phyloP scores from a whole-genome alignment of 2,797 vertebrate species.

The Squalus acanthias region DNA sequence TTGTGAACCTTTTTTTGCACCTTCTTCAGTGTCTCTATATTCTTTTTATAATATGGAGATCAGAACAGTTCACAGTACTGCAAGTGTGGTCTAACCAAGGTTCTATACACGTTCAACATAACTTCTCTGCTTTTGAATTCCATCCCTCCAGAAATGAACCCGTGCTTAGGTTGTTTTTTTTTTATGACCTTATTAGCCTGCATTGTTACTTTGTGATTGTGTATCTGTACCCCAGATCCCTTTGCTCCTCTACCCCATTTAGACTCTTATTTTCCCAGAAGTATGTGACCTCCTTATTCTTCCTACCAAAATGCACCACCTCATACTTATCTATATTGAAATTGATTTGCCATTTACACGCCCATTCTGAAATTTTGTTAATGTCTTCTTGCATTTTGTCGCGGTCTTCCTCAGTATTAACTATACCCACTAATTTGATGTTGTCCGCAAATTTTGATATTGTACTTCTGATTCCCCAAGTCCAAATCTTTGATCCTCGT shows the following conservation, averaged over 20 bases:
- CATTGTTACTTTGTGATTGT: background rate
- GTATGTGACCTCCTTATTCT: background rate
- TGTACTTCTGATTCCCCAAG: background rate
- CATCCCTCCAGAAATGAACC: background rate
- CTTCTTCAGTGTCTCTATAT: background rate
- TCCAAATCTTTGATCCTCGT: background rate
- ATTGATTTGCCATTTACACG: background rate
- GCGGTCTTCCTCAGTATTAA: too few species aligned
- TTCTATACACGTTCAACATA: too few species aligned
- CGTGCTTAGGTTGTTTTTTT: background rate
- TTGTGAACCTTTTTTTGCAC: background rate
- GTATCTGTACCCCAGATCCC: too few species aligned
- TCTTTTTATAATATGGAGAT: background rate
- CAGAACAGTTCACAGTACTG: too few species aligned
- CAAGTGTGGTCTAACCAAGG: too few species aligned
- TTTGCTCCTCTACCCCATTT: background rate
- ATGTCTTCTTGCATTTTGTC: background rate
- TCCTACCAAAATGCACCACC: background rate
- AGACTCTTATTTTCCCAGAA: background rate
- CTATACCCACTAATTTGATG: background rate
- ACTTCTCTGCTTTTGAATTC: background rate
- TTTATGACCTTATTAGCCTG: background rate
- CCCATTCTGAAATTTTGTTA: too few species aligned
- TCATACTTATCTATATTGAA: background rate
- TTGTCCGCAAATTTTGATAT: background rate